Percentiles rank a stretch among this genome's conserved stretches.
Conservation (phyloP, 2,113 vertebrate genomes). For the Trachemys scripta region DNA sequence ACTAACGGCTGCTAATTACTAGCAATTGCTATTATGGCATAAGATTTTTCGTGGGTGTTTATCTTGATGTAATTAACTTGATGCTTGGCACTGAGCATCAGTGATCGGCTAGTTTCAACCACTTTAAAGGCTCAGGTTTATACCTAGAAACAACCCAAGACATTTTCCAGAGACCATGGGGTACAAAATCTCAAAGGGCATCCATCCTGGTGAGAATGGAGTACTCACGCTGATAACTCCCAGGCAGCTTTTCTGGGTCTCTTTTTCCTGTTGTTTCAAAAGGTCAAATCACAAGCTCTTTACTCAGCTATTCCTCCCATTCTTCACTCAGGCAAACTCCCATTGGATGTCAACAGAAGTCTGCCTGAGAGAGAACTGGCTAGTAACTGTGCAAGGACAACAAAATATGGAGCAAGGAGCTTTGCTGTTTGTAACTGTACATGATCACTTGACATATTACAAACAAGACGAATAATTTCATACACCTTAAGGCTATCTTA, state of each 20-base stretch:
- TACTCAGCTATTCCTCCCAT: background rate
- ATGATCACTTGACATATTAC: background rate
- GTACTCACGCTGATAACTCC: background rate
- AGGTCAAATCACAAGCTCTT: constrained; percentile 29
- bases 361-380: background rate
- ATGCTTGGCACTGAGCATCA: background rate
- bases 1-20: constrained; percentile 30
- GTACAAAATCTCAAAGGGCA: constrained; percentile 19
- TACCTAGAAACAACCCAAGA: constrained; percentile 20
- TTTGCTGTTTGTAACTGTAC: background rate
- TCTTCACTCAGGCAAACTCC: background rate
- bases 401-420: background rate
- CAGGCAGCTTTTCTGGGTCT: background rate
- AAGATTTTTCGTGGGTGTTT: constrained; percentile 20
- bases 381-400: background rate
- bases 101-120: background rate
- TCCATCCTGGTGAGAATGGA: constrained; percentile 12
- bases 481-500: background rate
- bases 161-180: background rate
- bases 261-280: background rate
- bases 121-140: background rate
- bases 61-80: constrained; percentile 14
- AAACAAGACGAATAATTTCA: background rate
- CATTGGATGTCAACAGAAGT: background rate
- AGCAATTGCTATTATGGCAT: background rate